phyloP scores from a whole-genome alignment of 2,888 invertebrate species.

The Eupeodes latifasciatus region DNA sequence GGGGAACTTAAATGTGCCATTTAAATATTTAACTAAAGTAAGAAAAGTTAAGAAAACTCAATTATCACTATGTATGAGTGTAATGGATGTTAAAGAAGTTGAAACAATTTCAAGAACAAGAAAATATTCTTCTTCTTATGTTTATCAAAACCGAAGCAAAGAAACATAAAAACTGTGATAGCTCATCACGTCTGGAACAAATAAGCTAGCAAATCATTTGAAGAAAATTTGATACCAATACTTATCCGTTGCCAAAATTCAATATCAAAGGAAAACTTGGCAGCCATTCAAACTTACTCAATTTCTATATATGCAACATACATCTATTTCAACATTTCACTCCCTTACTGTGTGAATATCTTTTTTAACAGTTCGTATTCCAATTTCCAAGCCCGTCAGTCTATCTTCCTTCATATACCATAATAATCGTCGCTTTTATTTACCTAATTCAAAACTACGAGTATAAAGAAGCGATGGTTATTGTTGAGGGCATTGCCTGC shows the following conservation, averaged over 20 bases:
- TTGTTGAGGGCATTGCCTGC: slow-evolving; percentile 45
- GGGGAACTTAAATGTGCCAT: too few species aligned
- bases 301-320: not conserved
- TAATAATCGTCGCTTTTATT: not conserved
- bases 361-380: not conserved
- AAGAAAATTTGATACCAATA: slow-evolving; percentile 42
- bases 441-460: not conserved
- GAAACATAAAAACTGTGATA: too few species aligned
- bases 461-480: slow-evolving; percentile 58
- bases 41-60: too few species aligned
- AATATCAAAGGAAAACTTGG: slow-evolving; percentile 73
- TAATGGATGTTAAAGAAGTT: too few species aligned
- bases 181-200: slow-evolving; percentile 20
- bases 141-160: too few species aligned
- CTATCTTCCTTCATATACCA: not conserved
- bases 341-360: not conserved
- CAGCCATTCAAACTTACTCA: slow-evolving; percentile 62
- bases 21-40: too few species aligned
- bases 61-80: too few species aligned
- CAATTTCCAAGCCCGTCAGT: not conserved
- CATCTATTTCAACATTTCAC: not conserved
- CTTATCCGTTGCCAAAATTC: slow-evolving; percentile 68
- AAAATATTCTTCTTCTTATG: too few species aligned
- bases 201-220: slow-evolving; percentile 57
- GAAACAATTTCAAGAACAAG: too few species aligned